Evolutionary conservation across 2,888 invertebrate species (phyloP).

Genomic region (Papilio demoleus): DNA sequence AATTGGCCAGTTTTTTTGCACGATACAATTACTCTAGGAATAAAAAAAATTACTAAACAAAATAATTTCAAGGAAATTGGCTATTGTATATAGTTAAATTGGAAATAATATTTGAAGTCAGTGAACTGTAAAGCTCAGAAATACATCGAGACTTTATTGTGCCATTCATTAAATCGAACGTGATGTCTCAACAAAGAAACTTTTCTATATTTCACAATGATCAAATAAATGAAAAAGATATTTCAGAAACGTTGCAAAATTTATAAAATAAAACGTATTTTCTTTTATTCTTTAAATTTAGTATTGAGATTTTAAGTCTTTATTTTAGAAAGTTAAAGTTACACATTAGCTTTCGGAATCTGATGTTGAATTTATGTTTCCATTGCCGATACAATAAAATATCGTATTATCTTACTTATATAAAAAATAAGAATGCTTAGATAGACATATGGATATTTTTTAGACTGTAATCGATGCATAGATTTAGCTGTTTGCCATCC

Average conservation of each 20-base stretch:
- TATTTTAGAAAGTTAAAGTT: neutral
- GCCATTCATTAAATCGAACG: slow-evolving; percentile 39
- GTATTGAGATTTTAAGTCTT: neutral
- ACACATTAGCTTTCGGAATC: too few relatives aligned
- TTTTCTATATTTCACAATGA: slow-evolving; percentile 35
- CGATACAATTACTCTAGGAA: too few relatives aligned
- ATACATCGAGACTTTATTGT: slow-evolving; percentile 40
- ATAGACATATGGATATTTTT: too few relatives aligned
- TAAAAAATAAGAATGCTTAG: too few relatives aligned
- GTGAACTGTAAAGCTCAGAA: slow-evolving; percentile 28
- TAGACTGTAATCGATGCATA: too few relatives aligned
- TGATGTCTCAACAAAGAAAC: slow-evolving; percentile 38
- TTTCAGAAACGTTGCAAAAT: slow-evolving; percentile 19
- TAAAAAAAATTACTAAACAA: too few relatives aligned
- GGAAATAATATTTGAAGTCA: slow-evolving; percentile 24
- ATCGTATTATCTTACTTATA: too few relatives aligned
- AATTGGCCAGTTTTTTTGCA: too few relatives aligned
- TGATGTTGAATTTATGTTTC: too few relatives aligned
- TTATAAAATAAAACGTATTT: slow-evolving; percentile 22
- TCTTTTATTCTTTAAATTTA: neutral
- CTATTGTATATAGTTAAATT: neutral
- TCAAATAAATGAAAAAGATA: slow-evolving; percentile 36
- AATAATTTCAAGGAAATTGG: too few relatives aligned
- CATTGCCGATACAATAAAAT: too few relatives aligned
- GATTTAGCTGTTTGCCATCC: too few relatives aligned